These are phyloP conservation scores for Cheilosia urbana DNA, from an alignment of 2,888 invertebrate species.

Conservation along the genomic window DNA sequence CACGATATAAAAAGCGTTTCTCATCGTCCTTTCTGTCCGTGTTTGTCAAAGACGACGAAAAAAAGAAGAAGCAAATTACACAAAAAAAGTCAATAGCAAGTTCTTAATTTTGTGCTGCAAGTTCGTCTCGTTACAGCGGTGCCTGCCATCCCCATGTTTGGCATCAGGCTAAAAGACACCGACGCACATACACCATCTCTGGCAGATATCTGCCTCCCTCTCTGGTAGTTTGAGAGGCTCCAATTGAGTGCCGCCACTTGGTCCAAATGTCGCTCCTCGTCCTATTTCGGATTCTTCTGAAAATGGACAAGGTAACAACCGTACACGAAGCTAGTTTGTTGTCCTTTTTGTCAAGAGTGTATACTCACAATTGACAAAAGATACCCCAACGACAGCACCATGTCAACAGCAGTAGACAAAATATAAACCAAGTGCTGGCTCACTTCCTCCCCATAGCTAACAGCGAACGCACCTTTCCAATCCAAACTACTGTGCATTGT, in stretches of 20 bases:
- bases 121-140: constrained; percentile 43
- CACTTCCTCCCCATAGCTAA: neutral
- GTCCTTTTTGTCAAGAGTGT: constrained; percentile 67
- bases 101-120: constrained; percentile 71
- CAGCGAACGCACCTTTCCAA: constrained; percentile 59
- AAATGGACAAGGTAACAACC: constrained; percentile 72
- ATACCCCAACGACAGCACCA: neutral
- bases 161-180: neutral
- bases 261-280: constrained; percentile 16
- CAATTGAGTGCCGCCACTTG: constrained; percentile 14
- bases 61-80: constrained; percentile 2
- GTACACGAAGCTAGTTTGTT: constrained; percentile 74
- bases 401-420: neutral
- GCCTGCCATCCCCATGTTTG: neutral
- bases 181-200: constrained; percentile 4
- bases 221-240: constrained; percentile 18
- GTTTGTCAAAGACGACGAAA: constrained; percentile 51
- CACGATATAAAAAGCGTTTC: constrained; percentile 31
- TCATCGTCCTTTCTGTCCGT: constrained; percentile 15
- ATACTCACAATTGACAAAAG: constrained; percentile 68
- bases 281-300: constrained; percentile 26
- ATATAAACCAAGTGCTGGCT: neutral
- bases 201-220: constrained; percentile 1
- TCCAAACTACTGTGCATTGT: constrained; percentile 47
- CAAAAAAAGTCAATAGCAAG: constrained; percentile 61